Evolutionary conservation across 2,888 invertebrate genomes (phyloP).

Genomic region (Petrolisthes manimaculis): DNA sequence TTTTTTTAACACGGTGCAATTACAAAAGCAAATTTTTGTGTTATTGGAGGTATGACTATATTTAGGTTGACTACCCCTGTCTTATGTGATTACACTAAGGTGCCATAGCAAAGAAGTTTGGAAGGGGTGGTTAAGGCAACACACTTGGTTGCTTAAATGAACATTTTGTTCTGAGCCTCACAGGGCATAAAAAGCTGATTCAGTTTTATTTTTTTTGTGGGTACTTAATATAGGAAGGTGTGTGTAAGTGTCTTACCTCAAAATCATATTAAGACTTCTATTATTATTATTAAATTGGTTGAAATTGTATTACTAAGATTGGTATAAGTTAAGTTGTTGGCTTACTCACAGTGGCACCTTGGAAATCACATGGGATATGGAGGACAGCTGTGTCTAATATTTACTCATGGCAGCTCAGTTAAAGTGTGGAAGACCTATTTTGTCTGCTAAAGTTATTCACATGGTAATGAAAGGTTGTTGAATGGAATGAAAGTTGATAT

Average conservation of each 20-base stretch:
- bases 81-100: conserved; percentile 64
- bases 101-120: conserved; percentile 48
- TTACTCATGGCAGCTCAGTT: conserved; percentile 58
- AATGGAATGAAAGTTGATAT: conserved; percentile 2
- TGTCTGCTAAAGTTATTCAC: not conserved
- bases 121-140: conserved; percentile 48
- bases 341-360: conserved; percentile 61
- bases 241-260: conserved; percentile 48
- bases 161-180: conserved; percentile 19
- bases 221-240: conserved; percentile 57
- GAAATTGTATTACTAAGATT: conserved; percentile 19
- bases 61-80: conserved; percentile 36
- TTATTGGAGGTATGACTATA: not conserved
- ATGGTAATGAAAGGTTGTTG: not conserved
- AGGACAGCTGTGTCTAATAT: conserved; percentile 61
- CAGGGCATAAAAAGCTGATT: not conserved
- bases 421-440: conserved; percentile 16
- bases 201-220: conserved; percentile 30
- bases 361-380: conserved; percentile 65
- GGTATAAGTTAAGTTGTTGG: conserved; percentile 25
- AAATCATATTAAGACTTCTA: conserved; percentile 6
- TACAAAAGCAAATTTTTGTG: conserved; percentile 1
- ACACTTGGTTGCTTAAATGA: not conserved
- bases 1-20: not conserved
- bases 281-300: conserved; percentile 30